Evolutionary conservation across 2,888 invertebrate genomes (phyloP), one percentile per base, ranked within the genome.

Genomic region (Drosophila pullipes): DNA sequence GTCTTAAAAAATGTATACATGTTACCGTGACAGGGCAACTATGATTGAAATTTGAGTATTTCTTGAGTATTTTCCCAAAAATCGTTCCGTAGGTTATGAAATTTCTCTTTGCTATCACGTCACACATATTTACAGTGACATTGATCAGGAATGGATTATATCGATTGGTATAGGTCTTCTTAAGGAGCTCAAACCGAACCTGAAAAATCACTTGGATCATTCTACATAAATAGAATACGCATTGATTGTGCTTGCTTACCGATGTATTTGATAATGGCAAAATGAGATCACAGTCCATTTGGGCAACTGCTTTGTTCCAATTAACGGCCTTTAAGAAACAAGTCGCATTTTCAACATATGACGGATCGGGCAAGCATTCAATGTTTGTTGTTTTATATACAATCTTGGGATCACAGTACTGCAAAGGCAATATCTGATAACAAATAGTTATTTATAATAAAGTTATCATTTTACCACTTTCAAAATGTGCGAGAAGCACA

Each of bases 131-230:
- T 3, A 83, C 5, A 0, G 13, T 10, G 9, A 68, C 61, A 50
- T 86, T 63, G 1, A 83, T 7, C 2, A 83, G 61, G 41, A 83
- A 83, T 6, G 84, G 86, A 31, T 69, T 61, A 33, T 72, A 86
- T 9, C 61, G 53, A 57, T 86, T 86, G 44, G 28, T 76, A 55
- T 83, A 76, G 41, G 58, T 64, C 53, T 33, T 75, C 28, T 83
- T 83, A 5, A 76, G 52, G 0, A 74, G 0, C 35, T 81, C 71
- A 0, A 83, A 0, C 0, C n/a, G 69, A 11, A 54, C 0, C 78
- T 78, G 11, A 13, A 47, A 47, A 4, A 52, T 16, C 0, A 28
- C 9, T 25, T 13, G 16, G 4, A 33, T 31, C 7, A 52, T 18
- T 52, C 0, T 11, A 30, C n/a, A 28, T 28, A 2, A 28, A 31